Evolutionary conservation across 2,888 invertebrate species (phyloP), one percentile per base, ranked within the genome.

Genomic region (Cylloceria caligata): DNA sequence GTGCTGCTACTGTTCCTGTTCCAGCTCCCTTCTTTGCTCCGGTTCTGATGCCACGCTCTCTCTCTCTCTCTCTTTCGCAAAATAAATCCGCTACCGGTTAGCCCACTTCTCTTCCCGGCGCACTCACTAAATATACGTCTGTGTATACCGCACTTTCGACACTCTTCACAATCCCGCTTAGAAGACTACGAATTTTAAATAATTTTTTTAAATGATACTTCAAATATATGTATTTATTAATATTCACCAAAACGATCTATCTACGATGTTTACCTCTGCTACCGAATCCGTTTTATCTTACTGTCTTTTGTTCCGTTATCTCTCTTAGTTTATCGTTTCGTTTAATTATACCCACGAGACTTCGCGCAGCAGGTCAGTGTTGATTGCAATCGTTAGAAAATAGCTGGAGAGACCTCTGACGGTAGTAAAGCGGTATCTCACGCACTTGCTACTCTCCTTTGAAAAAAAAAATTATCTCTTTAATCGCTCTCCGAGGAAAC

Each of bases 81-180:
- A 36, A 64, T 55, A 74, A 80, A 75, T 68, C n/a, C 62, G 52
- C 39, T 16, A 72, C 76, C 77, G 72, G 72, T 45, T 64, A 67
- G 60, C 71, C 42, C 72, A 60, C 45, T 52, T 60, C n/a, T 34
- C n/a, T 24, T 11, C n/a, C 16, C 42, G 24, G 5, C 27, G n/a
- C 45, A 64, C 64, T 64, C 64, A 34, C 39, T 11, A 19, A 62
- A 24, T 1, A 62, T 13, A 16, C n/a, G 4, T 21, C 21, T 52
- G 21, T 21, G 6, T 13, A 4, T 60, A 19, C 64, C 42, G 64
- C 42, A 39, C 21, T 64, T 39, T 4, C 42, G 39, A 13, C 67
- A 67, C 67, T 67, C 34, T 4, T 67, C 65, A 65, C 65, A 52
- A 49, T 64, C 39, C 49, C 39, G 65, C n/a, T n/a, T n/a, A n/a